phyloP scores from a whole-genome alignment of 2,888 invertebrate species.

The Kryphioiulus occultus region DNA sequence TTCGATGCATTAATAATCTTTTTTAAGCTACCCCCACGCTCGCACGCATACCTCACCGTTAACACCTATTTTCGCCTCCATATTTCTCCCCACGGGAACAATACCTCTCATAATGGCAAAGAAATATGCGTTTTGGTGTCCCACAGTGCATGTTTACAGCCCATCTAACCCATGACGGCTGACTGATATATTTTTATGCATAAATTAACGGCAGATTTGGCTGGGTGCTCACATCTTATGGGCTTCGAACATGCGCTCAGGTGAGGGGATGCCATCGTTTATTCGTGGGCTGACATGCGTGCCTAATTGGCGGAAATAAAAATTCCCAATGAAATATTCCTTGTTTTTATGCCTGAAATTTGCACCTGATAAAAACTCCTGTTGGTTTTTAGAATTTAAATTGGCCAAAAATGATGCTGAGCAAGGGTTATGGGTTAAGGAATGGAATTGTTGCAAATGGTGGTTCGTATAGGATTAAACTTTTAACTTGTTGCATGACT shows the following conservation, averaged over 20 bases:
- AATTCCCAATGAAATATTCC: background rate
- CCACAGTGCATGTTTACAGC: slow-evolving; percentile 35
- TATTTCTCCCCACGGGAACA: slow-evolving; percentile 25
- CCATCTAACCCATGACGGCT: background rate
- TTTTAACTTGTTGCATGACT: too few species aligned
- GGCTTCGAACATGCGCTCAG: background rate
- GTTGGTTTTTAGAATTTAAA: background rate
- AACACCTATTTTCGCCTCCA: slow-evolving; percentile 31
- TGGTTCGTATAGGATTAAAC: too few species aligned
- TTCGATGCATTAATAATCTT: slow-evolving; percentile 2
- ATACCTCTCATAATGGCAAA: background rate
- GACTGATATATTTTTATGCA: slow-evolving; percentile 35
- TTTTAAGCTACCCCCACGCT: background rate
- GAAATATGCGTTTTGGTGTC: slow-evolving; percentile 26
- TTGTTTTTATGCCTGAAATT: background rate
- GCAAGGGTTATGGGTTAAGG: background rate
- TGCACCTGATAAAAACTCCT: background rate
- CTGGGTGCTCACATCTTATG: background rate
- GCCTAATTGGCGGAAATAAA: background rate
- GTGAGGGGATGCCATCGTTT: background rate
- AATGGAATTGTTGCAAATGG: background rate
- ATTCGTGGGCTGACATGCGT: background rate
- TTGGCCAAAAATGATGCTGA: background rate
- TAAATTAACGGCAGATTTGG: background rate
- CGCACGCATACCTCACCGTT: background rate